Evolutionary conservation across 2,888 invertebrate genomes (phyloP).

Genomic region (Rhamnusium bicolor): DNA sequence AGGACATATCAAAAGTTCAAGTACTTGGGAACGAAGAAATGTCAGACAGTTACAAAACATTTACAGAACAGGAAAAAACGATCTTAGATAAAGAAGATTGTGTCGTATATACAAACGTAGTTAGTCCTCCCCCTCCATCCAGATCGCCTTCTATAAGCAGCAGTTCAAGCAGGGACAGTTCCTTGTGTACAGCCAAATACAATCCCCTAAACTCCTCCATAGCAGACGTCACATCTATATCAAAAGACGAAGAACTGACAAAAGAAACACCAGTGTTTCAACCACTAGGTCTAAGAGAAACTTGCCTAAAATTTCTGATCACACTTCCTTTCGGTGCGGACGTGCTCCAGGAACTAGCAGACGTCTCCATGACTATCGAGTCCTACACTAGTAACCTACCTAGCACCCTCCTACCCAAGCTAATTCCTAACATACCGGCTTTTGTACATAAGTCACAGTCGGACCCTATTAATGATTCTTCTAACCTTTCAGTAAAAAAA

Average conservation of each 20-base stretch:
- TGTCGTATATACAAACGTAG: conserved; percentile 46
- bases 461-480: conserved; percentile 49
- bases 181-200: conserved; percentile 81
- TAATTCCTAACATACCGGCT: conserved; percentile 50
- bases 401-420: conserved; percentile 43
- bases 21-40: neutral
- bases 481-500: conserved; percentile 50
- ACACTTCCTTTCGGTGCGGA: conserved; percentile 81
- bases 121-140: conserved; percentile 56
- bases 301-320: conserved; percentile 79
- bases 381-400: conserved; percentile 54
- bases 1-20: neutral
- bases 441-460: conserved; percentile 39
- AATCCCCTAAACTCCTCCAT: conserved; percentile 76
- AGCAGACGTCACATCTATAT: conserved; percentile 75
- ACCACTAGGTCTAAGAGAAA: conserved; percentile 73
- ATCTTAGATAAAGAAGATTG: neutral
- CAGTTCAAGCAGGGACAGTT: conserved; percentile 74
- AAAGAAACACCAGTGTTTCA: conserved; percentile 41
- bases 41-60: neutral
- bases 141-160: conserved; percentile 66
- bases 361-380: conserved; percentile 74
- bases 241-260: conserved; percentile 70
- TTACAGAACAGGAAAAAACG: neutral
- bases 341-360: conserved; percentile 80